Evolutionary conservation across 2,113 vertebrate species (phyloP).

Genomic region (Axis porcinus): DNA sequence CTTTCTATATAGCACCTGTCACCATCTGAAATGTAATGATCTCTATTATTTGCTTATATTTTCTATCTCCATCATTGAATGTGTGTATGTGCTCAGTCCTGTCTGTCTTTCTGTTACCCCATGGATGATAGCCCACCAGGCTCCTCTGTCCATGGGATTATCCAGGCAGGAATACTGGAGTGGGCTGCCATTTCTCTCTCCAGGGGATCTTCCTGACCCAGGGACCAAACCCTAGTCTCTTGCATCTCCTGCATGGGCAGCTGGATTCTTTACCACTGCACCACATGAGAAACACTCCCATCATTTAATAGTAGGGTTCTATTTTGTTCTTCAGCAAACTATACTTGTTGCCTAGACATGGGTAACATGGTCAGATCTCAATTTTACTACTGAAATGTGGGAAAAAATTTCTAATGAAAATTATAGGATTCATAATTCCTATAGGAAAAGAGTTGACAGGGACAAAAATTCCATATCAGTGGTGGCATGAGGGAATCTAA

Average conservation of each 20-base stretch:
- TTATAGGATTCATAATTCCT: background rate
- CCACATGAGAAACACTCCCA: background rate
- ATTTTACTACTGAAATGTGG: background rate
- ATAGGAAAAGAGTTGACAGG: background rate
- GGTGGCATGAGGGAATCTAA: background rate
- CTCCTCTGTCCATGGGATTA: background rate
- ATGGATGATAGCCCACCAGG: background rate
- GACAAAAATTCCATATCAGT: background rate
- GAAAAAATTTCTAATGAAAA: background rate
- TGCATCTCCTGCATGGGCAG: background rate
- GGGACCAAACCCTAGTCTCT: background rate
- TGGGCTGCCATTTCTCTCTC: background rate
- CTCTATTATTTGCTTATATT: background rate
- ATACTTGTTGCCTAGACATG: background rate
- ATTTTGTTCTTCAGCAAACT: background rate
- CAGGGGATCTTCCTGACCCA: background rate
- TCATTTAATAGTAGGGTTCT: background rate
- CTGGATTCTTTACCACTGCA: background rate
- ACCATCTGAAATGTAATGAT: background rate
- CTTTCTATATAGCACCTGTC: background rate
- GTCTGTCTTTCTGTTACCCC: background rate
- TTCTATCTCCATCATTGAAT: background rate
- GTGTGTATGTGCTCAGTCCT: background rate
- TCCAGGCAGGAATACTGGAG: background rate
- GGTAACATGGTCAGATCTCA: background rate